Base-by-base conservation (phyloP, 2,888 invertebrate species). In the Sclerodermus sp. region DNA sequence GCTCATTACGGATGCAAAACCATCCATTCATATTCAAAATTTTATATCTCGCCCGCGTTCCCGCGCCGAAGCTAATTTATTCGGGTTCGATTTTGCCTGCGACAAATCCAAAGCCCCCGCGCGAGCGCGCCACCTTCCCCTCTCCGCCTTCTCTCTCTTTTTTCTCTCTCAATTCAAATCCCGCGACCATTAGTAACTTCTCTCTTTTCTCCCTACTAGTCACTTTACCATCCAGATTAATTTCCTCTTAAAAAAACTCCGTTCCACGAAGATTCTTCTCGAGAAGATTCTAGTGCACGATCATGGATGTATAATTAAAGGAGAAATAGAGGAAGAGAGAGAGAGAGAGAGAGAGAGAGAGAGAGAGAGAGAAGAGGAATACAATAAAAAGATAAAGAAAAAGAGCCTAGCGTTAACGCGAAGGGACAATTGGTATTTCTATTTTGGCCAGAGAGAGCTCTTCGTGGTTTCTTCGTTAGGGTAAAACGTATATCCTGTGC, bases 1-100 rank as follows among this genome's bases (percentile, higher is more conserved):
- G 83, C 87, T 88, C 86, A 88, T 89, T 88, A 87, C 84, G 84
- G 84, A 89, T 89, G 88, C 88, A 87, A 89, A 89, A 88, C 87
- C 86, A 85, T 84, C 87, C 87, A 89, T 89, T 89, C 89, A 89
- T 89, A 89, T 89, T 89, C 89, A 88, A 89, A 89, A 89, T 89
- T 89, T 89, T 88, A 88, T 88, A 88, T 88, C 87, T 85, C 85
- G 67, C 55, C 60, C 56, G 65, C 53, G 58, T 61, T 54, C 57
- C 46, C 43, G 45, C 65, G 82, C 84, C 82, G 82, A 81, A 83
- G 85, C 87, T 88, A 88, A 88, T 88, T 87, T 88, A 88, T 88
- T 86, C 87, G 79, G 78, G 63, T 73, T 73, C 81, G 79, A 76
- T 76, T 73, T 69, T 64, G 64, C 64, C 72, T 77, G 79, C 66